Percentiles rank a stretch among this genome's conserved stretches.
phyloP scores from a whole-genome alignment of 2,113 vertebrate genomes.

The Paedocypris sp. region DNA sequence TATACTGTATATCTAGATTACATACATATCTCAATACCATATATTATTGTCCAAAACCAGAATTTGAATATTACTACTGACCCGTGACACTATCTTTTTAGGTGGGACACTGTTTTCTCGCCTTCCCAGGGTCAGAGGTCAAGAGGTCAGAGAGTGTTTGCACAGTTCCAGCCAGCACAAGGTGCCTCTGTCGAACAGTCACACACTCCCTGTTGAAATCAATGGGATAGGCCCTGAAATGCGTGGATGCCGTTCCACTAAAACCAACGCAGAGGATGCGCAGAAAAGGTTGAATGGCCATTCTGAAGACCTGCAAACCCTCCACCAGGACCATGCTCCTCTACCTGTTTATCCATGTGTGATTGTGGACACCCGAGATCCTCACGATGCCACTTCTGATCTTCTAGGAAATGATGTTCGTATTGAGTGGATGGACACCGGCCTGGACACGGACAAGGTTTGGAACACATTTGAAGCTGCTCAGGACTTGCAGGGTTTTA shows the following conservation, averaged over 20 bases:
- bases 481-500: slow-evolving; percentile 32
- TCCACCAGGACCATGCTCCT: slow-evolving; percentile 55
- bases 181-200: slow-evolving; percentile 51
- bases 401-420: slow-evolving; percentile 35
- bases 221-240: too few species aligned
- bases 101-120: slow-evolving; percentile 83
- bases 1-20: too few species aligned
- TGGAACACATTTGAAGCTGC: slow-evolving; percentile 50
- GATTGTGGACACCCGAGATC: slow-evolving; percentile 47
- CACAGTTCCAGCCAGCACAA: slow-evolving; percentile 46
- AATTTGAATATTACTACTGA: background rate
- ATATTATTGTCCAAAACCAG: background rate
- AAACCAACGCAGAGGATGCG: too few species aligned
- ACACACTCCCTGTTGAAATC: slow-evolving; percentile 49
- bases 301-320: slow-evolving; percentile 56
- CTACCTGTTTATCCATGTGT: slow-evolving; percentile 48
- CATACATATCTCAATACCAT: too few species aligned
- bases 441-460: slow-evolving; percentile 48
- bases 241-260: too few species aligned
- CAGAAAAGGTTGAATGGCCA: too few species aligned
- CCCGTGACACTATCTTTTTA: slow-evolving; percentile 33
- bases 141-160: slow-evolving; percentile 54
- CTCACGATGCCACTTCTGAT: slow-evolving; percentile 51
- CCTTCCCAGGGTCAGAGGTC: slow-evolving; percentile 55
- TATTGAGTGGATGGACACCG: slow-evolving; percentile 52